Evolutionary conservation across 1,140 invertebrate species (phyloP).

Genomic region (Prorops nasuta): DNA sequence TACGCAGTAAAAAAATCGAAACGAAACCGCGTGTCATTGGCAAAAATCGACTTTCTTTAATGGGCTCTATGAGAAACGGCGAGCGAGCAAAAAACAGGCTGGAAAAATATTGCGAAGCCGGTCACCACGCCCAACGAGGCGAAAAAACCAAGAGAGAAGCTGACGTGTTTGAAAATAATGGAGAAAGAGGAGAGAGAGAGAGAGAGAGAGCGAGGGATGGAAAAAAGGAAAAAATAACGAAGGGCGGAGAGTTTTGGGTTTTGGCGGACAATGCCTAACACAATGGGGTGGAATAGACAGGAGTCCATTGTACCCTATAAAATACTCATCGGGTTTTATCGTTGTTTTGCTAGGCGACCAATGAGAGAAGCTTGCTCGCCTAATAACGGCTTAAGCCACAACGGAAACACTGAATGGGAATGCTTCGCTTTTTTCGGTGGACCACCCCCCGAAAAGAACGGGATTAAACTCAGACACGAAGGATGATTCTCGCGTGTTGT

Average conservation of each 20-base stretch:
- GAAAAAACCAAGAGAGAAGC: neutral
- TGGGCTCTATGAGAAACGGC: too few relatives aligned
- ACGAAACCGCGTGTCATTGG: constrained; percentile 8
- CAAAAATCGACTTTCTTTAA: too few relatives aligned
- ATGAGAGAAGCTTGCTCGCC: constrained; percentile 30
- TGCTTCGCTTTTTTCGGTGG: constrained; percentile 27
- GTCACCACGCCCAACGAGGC: constrained; percentile 37
- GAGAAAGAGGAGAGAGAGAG: constrained; percentile 36
- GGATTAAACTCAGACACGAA: constrained; percentile 28
- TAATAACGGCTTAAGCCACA: constrained; percentile 41
- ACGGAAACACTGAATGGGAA: constrained; percentile 51
- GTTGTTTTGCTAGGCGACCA: constrained; percentile 49
- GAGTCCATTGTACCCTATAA: constrained; percentile 51
- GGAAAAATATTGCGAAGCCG: too few relatives aligned
- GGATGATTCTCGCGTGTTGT: constrained; percentile 31
- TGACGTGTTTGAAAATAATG: constrained; percentile 51
- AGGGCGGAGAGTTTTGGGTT: constrained; percentile 29
- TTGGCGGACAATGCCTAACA: constrained; percentile 37
- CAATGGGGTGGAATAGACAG: constrained; percentile 44
- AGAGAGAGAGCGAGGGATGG: neutral
- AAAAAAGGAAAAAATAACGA: constrained; percentile 1
- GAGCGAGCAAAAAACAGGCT: too few relatives aligned
- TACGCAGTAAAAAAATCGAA: neutral
- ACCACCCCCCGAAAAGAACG: neutral
- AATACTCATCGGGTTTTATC: constrained; percentile 58